Evolutionary conservation across 2,888 invertebrate genomes (phyloP).

Genomic region (Chrysina gloriosa): DNA sequence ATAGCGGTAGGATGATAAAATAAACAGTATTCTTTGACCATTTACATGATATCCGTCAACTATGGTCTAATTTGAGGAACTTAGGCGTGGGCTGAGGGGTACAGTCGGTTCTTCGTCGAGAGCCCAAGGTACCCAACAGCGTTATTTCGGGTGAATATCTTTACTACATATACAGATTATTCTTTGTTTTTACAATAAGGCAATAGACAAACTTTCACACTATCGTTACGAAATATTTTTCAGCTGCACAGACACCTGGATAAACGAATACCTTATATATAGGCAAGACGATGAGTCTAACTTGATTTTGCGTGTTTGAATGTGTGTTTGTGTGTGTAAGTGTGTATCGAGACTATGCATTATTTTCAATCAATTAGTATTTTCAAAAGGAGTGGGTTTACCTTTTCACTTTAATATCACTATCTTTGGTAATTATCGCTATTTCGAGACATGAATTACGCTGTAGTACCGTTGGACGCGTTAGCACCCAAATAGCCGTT

Average conservation of each 20-base stretch:
- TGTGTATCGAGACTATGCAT: conserved; percentile 12
- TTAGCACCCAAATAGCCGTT: conserved; percentile 62
- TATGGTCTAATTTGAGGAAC: conserved; percentile 56
- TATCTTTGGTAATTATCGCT: conserved; percentile 63
- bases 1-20: conserved; percentile 62
- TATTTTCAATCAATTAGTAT: conserved; percentile 4
- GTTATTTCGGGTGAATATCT: conserved; percentile 30
- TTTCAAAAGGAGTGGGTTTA: conserved; percentile 9
- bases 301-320: neutral
- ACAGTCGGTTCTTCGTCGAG: conserved; percentile 38
- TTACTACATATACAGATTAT: conserved; percentile 40
- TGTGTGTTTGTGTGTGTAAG: conserved; percentile 5
- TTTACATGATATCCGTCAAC: conserved; percentile 48
- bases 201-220: conserved; percentile 38
- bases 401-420: conserved; percentile 52
- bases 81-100: conserved; percentile 59
- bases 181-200: conserved; percentile 40
- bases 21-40: conserved; percentile 46
- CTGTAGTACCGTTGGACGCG: conserved; percentile 60
- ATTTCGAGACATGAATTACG: conserved; percentile 51
- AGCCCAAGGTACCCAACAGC: conserved; percentile 41
- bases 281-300: conserved; percentile 30
- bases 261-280: conserved; percentile 34
- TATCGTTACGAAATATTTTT: conserved; percentile 31
- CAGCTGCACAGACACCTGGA: conserved; percentile 35